A percentile compares a stretch with the other conserved stretches of the same genome.
phyloP scores from a whole-genome alignment of 2,797 vertebrate genomes.

The Tachyglossus aculeatus region DNA sequence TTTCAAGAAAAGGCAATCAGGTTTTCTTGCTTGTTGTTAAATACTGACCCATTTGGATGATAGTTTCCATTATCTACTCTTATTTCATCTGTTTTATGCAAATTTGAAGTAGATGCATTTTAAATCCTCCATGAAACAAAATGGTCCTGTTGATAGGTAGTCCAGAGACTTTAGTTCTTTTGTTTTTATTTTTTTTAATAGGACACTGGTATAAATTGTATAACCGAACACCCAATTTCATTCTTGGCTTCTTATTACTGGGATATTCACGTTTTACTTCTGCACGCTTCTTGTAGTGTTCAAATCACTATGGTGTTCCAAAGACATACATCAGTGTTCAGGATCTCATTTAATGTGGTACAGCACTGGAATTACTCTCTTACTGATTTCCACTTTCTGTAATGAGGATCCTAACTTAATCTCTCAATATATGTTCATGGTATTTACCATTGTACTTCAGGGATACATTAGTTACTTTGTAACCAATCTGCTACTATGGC shows the following conservation, averaged over 20 bases:
- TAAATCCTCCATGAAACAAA: conserved; percentile 1
- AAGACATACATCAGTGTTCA: conserved; percentile 21
- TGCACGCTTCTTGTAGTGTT: neutral
- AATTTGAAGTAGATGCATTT: conserved; percentile 16
- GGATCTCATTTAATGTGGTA: conserved; percentile 2
- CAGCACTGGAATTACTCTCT: neutral
- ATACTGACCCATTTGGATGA: conserved; percentile 22
- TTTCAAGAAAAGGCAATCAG: conserved; percentile 24
- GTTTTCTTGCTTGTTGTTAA: conserved; percentile 34
- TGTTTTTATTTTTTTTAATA: neutral
- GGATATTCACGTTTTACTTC: conserved; percentile 13
- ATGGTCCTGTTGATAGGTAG: neutral
- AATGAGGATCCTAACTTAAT: conserved; percentile 29
- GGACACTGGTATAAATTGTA: too few relatives aligned
- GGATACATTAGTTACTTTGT: conserved; percentile 2
- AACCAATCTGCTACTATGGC: conserved; percentile 8
- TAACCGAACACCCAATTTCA: neutral
- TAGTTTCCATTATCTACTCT: conserved; percentile 30
- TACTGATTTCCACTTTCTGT: neutral
- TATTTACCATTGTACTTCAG: conserved; percentile 33
- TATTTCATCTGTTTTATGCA: conserved; percentile 36
- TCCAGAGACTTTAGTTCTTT: neutral
- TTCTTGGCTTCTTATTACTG: neutral
- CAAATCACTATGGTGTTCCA: neutral
- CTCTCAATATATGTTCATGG: conserved; percentile 24